Percentiles rank a stretch among this genome's conserved stretches.
Conservation (phyloP, 2,888 invertebrate species). For the Steinernema scapterisci region DNA sequence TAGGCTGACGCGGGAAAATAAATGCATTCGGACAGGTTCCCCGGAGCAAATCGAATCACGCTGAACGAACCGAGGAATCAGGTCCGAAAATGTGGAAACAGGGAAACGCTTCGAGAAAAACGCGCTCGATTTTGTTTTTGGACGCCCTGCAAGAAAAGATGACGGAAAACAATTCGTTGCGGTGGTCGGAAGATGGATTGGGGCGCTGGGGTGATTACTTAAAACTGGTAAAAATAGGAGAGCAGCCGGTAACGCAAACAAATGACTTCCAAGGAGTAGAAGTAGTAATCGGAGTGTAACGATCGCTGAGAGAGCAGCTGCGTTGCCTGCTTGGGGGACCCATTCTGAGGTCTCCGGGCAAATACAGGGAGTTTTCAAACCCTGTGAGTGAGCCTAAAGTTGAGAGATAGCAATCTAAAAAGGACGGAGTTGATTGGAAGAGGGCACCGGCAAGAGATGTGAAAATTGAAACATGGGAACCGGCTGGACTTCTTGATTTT, state of each 20-base stretch:
- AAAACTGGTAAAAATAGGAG: not conserved
- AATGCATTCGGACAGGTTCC: conserved; percentile 1
- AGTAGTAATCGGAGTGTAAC: not conserved
- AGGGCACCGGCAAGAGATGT: too few species aligned
- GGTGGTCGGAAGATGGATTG: not conserved
- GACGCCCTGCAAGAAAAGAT: not conserved
- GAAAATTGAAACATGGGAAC: too few species aligned
- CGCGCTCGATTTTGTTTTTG: not conserved
- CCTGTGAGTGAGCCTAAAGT: too few species aligned
- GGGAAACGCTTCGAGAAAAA: not conserved
- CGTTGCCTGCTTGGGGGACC: too few species aligned
- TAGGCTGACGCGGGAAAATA: conserved; percentile 6
- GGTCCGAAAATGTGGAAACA: not conserved
- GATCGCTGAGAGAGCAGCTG: too few species aligned
- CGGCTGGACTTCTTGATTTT: too few species aligned
- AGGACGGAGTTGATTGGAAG: too few species aligned
- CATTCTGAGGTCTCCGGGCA: too few species aligned
- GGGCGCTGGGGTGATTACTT: not conserved
- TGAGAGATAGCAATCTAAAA: too few species aligned
- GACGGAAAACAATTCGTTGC: not conserved
- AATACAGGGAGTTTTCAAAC: too few species aligned
- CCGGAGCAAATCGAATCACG: not conserved
- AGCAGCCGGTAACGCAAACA: not conserved
- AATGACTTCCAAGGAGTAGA: not conserved
- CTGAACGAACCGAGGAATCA: conserved; percentile 2